Evolutionary conservation across 2,113 vertebrate species (phyloP).

Genomic region (Anser brachyrhynchus): DNA sequence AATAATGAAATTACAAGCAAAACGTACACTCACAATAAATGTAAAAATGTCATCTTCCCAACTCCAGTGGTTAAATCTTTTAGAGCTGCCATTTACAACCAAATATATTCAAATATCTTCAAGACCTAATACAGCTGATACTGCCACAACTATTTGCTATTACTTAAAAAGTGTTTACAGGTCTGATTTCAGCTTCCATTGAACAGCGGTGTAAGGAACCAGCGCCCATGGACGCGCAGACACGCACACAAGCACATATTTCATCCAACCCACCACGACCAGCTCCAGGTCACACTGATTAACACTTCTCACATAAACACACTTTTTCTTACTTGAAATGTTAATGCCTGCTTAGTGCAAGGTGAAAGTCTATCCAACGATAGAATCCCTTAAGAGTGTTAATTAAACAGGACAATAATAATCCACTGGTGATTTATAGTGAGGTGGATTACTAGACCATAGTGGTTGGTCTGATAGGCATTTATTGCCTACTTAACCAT

Average conservation of each 20-base stretch:
- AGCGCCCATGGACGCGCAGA: neutral
- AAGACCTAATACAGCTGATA: neutral
- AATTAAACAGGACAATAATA: slow-evolving; percentile 72
- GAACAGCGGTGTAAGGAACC: neutral
- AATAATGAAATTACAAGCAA: neutral
- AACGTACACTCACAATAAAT: neutral
- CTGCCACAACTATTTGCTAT: neutral
- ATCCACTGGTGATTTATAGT: slow-evolving; percentile 68
- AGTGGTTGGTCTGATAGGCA: slow-evolving; percentile 71
- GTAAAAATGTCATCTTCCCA: neutral
- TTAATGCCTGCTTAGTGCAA: slow-evolving; percentile 51
- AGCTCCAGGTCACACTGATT: slow-evolving; percentile 1
- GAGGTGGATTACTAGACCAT: slow-evolving; percentile 62
- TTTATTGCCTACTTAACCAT: slow-evolving; percentile 78
- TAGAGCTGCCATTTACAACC: neutral
- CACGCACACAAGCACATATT: neutral
- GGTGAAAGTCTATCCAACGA: slow-evolving; percentile 50
- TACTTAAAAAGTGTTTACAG: neutral
- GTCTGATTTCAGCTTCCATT: neutral
- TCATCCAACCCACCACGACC: neutral
- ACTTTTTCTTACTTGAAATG: slow-evolving; percentile 42
- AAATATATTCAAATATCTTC: neutral
- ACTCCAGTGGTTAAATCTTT: neutral
- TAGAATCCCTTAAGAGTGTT: slow-evolving; percentile 57
- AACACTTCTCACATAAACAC: slow-evolving; percentile 43